Evolutionary conservation across 1,140 invertebrate genomes (phyloP).

Genomic region (Caenorhabditis inopinata): DNA sequence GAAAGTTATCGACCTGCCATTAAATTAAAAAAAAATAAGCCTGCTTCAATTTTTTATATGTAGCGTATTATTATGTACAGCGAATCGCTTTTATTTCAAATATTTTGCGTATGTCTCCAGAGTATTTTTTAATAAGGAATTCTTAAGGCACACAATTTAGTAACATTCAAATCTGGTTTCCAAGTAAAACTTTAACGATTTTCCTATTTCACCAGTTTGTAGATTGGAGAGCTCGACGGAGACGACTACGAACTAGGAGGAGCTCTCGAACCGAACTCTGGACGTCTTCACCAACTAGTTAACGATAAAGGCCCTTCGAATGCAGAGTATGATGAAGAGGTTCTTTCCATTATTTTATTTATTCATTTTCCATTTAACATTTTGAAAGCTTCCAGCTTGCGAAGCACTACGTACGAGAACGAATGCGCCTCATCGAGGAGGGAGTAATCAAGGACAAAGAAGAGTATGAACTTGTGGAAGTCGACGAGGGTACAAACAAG

Average conservation of each 20-base stretch:
- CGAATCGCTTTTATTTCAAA: too few species aligned
- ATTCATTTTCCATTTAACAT: neutral
- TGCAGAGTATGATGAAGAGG: constrained; percentile 37
- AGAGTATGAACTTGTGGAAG: constrained; percentile 42
- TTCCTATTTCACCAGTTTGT: too few species aligned
- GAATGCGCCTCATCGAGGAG: constrained; percentile 36
- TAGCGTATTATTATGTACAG: too few species aligned
- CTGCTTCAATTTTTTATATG: too few species aligned
- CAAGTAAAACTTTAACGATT: too few species aligned
- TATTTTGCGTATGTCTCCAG: too few species aligned
- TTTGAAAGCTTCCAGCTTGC: constrained; percentile 15
- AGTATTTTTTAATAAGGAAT: too few species aligned
- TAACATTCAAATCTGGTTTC: too few species aligned
- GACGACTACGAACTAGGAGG: constrained; percentile 43
- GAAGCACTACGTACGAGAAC: constrained; percentile 36
- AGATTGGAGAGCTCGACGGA: constrained; percentile 67
- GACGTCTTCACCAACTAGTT: constrained; percentile 34
- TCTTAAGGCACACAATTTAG: too few species aligned
- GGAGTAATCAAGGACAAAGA: constrained; percentile 44
- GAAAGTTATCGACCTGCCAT: too few species aligned
- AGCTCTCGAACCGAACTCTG: constrained; percentile 31
- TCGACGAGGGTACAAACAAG: constrained; percentile 50
- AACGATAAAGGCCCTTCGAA: constrained; percentile 7
- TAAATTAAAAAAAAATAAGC: too few species aligned
- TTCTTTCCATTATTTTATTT: neutral